Conservation (phyloP, 2,113 vertebrate species). For the Neofelis nebulosa region DNA sequence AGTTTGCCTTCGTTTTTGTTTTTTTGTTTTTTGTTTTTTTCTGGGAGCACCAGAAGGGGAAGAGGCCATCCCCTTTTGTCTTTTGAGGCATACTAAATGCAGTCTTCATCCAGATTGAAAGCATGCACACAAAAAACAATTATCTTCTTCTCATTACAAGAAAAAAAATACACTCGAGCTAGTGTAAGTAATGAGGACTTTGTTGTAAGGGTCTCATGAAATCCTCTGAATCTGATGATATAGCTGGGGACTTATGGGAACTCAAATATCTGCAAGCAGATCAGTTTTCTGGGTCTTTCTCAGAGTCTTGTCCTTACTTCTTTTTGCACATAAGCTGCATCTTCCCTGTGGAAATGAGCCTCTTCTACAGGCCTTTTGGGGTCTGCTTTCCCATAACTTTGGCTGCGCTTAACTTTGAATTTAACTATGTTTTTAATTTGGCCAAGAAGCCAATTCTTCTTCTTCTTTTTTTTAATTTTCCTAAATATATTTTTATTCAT, state of each 20-base stretch:
- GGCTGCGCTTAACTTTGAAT: neutral
- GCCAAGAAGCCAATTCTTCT: neutral
- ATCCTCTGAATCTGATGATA: neutral
- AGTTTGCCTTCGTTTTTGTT: neutral
- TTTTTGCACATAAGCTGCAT: neutral
- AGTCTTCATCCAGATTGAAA: conserved; percentile 19
- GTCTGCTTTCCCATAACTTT: neutral
- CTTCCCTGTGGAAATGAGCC: neutral
- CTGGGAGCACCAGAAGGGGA: neutral
- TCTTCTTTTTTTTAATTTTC: no score
- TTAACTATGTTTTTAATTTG: conserved; percentile 8
- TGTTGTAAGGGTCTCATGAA: conserved; percentile 22
- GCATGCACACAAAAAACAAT: neutral
- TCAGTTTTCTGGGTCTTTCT: neutral
- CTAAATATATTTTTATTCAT: no score
- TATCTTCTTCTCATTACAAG: conserved; percentile 16
- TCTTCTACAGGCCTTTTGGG: neutral
- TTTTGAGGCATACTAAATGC: neutral
- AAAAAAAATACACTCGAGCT: neutral
- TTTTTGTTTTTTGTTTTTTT: conserved; percentile 13
- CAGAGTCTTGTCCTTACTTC: neutral
- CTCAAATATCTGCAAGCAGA: neutral
- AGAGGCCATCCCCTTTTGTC: neutral
- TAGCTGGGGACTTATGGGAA: neutral
- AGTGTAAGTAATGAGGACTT: conserved; percentile 21